Evolutionary conservation across 2,797 vertebrate species (phyloP), one percentile per base, ranked within the genome.

Genomic region (Acipenser oxyrinchus): DNA sequence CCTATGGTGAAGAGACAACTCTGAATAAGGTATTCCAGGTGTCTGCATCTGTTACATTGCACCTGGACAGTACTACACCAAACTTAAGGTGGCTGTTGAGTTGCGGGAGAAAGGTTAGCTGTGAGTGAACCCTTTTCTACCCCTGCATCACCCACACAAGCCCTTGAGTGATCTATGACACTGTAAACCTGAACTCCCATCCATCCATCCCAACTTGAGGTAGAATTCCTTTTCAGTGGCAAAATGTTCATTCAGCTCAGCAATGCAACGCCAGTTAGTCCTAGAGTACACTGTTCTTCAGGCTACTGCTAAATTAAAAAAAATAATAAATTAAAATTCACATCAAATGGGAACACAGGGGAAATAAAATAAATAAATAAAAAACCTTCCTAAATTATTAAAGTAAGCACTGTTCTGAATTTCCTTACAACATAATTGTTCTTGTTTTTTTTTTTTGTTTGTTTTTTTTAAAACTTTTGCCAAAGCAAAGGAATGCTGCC

Each of bases 181-280:
- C 23, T 37, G 23, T 4, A 37, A 37, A 37, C 23, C 23, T 2
- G 23, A 37, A 37, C 23, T 37, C 23, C 23, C 15, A 18, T 18
- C 15, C 23, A 37, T 37, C 23, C 23, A 37, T 37, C 23, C 23
- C 23, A 37, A 37, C 23, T 37, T 37, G 23, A 37, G 23, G 23
- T 37, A 37, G 75, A 72, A 69, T 77, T 80, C 78, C 70, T 77
- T 69, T 75, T 78, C 81, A 81, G 74, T 12, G 58, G 71, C 63
- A 70, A 10, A 52, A 51, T 12, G 3, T 48, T 49, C 50, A 8
- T 53, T 6, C 57, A 18, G 59, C 57, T 55, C 51, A 58, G 7
- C 74, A 82, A 71, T 79, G 75, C 76, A 82, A 71, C 59, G 66
- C 86, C 81, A 83, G 78, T 78, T 74, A 66, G 60, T 37, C 37